Evolutionary conservation across 2,888 invertebrate genomes (phyloP).

Genomic region (Phrixothrix hirtus): DNA sequence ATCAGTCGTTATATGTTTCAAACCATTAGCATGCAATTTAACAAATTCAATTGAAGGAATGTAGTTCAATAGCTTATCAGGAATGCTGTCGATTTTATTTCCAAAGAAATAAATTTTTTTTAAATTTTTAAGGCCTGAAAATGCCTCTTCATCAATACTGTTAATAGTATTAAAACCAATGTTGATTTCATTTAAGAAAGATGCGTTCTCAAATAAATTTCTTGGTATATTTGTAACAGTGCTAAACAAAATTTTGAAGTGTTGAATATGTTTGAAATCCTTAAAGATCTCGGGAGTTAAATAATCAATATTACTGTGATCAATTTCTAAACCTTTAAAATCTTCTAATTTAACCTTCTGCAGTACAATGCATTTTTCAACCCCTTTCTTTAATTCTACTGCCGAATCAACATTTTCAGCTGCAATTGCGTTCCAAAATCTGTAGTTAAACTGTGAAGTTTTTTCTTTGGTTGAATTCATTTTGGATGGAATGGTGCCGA

Average conservation of each 20-base stretch:
- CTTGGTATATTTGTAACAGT: constrained; percentile 15
- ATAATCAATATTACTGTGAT: constrained; percentile 14
- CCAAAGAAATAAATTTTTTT: constrained; percentile 14
- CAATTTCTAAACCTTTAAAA: constrained; percentile 22
- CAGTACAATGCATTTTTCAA: constrained; percentile 11
- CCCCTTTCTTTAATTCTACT: constrained; percentile 6
- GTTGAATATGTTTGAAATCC: constrained; percentile 9
- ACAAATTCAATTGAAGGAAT: constrained; percentile 1
- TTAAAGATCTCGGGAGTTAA: constrained; percentile 13
- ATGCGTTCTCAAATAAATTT: constrained; percentile 1
- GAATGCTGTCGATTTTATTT: constrained; percentile 11
- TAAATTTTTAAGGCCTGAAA: constrained; percentile 5
- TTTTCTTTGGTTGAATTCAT: too few species aligned
- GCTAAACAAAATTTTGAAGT: constrained; percentile 11
- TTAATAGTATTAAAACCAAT: constrained; percentile 20
- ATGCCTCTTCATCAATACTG: constrained; percentile 3
- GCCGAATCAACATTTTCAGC: constrained; percentile 6
- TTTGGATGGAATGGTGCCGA: too few species aligned
- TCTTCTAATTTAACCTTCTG: constrained; percentile 14
- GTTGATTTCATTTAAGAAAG: constrained; percentile 9
- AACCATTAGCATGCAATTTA: constrained; percentile 12
- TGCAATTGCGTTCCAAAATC: constrained; percentile 19
- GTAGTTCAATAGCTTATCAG: constrained; percentile 7
- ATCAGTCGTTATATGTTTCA: neutral
- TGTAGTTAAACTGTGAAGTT: constrained; percentile 36